Conservation (phyloP, 2,888 invertebrate species). For the Steinernema hermaphroditum region DNA sequence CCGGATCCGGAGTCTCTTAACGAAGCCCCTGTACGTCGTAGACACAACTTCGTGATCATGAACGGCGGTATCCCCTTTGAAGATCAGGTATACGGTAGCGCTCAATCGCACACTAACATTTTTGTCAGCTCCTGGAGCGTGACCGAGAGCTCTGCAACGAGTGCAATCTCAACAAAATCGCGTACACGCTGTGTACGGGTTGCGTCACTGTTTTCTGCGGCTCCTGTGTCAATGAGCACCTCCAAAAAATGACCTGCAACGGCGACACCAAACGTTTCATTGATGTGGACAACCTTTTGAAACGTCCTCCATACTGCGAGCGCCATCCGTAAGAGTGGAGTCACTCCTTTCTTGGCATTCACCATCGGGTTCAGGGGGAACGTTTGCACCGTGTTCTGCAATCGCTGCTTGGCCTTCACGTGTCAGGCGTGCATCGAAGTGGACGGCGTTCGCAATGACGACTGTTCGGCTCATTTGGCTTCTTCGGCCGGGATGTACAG, state of each 20-base stretch:
- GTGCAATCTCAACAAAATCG: not conserved
- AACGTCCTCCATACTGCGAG: not conserved
- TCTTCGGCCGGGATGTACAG: not conserved
- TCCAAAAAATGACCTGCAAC: not conserved
- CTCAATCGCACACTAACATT: not conserved
- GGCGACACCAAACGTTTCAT: slow-evolving; percentile 12
- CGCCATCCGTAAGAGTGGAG: not conserved
- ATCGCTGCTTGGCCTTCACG: slow-evolving; percentile 9
- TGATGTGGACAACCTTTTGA: not conserved
- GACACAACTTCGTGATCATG: not conserved
- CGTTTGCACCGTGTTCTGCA: slow-evolving; percentile 11
- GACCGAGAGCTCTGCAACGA: slow-evolving; percentile 19
- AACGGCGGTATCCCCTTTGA: not conserved
- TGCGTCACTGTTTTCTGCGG: slow-evolving; percentile 7
- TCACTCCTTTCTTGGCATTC: too few species aligned
- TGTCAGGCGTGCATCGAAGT: not conserved
- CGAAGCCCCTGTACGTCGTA: not conserved
- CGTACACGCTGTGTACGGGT: slow-evolving; percentile 7
- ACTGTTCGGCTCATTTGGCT: not conserved
- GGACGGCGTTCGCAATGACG: not conserved
- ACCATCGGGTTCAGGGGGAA: not conserved
- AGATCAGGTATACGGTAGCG: not conserved
- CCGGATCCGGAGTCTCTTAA: not conserved
- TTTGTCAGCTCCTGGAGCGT: not conserved
- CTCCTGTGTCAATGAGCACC: not conserved